phyloP scores from a whole-genome alignment of 1,140 invertebrate species.

The Paracyclopina nana region DNA sequence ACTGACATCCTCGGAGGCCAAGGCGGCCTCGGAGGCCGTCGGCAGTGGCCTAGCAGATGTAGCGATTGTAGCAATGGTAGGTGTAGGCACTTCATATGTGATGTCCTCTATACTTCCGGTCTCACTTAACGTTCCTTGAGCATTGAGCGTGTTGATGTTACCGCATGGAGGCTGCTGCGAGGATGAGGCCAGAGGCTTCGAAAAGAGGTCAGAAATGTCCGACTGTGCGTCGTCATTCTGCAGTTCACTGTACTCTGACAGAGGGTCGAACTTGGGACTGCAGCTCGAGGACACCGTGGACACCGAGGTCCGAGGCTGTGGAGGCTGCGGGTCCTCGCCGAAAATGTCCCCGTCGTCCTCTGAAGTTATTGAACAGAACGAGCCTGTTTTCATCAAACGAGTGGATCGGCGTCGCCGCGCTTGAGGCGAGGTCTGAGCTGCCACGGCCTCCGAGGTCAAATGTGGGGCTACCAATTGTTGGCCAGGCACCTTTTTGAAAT shows the following conservation, averaged over 20 bases:
- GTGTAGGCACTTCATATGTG: background rate
- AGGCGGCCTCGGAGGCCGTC: background rate
- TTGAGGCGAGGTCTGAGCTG: background rate
- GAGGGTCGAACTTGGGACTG: background rate
- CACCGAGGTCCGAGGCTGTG: background rate
- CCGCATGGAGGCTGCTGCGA: no score
- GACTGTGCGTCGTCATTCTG: background rate
- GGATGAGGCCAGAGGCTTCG: background rate
- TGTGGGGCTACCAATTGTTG: background rate
- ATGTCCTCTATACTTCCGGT: background rate
- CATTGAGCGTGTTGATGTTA: no score
- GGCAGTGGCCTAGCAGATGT: background rate
- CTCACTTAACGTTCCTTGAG: slow-evolving; percentile 1
- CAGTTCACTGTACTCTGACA: slow-evolving; percentile 1
- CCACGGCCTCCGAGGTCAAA: background rate
- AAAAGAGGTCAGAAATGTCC: background rate
- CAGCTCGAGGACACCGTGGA: background rate
- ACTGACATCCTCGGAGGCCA: background rate
- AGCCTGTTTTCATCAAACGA: background rate
- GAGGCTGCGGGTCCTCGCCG: background rate
- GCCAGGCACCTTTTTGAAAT: no score
- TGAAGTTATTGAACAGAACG: background rate
- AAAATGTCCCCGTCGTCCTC: background rate
- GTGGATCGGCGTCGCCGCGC: background rate
- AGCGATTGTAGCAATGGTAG: background rate